These are phyloP conservation scores for Chaetodon trifasciatus DNA, from an alignment of 2,797 vertebrate species.

Conservation along the genomic window DNA sequence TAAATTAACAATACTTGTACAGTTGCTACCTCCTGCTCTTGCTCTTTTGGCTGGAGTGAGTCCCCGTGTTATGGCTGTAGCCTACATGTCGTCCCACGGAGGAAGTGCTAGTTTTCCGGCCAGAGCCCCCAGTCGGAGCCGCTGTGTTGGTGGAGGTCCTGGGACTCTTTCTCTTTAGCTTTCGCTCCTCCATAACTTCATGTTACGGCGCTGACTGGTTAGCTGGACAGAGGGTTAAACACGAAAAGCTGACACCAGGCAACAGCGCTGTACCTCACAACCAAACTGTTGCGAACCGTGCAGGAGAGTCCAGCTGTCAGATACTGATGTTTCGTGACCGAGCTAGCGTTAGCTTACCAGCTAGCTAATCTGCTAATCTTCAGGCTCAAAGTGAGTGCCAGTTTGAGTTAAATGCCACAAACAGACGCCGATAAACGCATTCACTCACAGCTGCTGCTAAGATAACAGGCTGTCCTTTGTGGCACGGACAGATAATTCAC, in stretches of 20 bases:
- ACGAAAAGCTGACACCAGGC: neutral
- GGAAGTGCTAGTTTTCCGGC: conserved; percentile 87
- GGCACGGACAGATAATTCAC: neutral
- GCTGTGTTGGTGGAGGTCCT: conserved; percentile 88
- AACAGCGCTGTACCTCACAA: neutral
- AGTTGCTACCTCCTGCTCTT: conserved; percentile 88
- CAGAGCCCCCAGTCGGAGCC: conserved; percentile 78
- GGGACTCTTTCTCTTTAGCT: conserved; percentile 92
- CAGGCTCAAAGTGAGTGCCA: neutral
- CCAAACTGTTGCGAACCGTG: neutral
- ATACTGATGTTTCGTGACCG: neutral
- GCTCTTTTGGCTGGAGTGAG: conserved; percentile 88
- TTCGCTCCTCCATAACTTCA: conserved; percentile 93
- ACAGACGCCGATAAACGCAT: neutral
- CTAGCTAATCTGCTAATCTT: conserved; percentile 32
- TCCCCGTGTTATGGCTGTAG: conserved; percentile 85
- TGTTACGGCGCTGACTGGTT: conserved; percentile 43
- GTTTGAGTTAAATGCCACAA: neutral
- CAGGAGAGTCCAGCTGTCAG: neutral
- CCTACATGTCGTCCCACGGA: conserved; percentile 86
- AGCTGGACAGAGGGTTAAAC: neutral
- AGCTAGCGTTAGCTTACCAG: conserved; percentile 32
- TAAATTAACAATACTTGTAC: accelerated
- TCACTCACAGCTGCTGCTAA: neutral
- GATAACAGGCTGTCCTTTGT: accelerated